Conservation (phyloP, 2,113 vertebrate genomes). For the Stigmatopora argus region DNA sequence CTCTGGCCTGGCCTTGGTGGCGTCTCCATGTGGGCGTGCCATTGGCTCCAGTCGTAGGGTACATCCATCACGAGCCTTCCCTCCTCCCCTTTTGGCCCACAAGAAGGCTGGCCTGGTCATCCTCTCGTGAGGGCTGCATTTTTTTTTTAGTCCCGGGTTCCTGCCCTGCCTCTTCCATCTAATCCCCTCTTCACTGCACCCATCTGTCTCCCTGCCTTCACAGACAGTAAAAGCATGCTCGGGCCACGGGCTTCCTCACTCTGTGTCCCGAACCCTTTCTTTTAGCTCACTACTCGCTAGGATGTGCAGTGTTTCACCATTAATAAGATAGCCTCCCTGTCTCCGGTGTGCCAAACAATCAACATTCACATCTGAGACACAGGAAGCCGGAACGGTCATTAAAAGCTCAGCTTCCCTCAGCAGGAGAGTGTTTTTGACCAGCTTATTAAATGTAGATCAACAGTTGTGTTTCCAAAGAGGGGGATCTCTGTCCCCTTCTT, state of each 20-base stretch:
- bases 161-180: constrained; percentile 52
- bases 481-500: constrained; percentile 40
- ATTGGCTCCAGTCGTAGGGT: constrained; percentile 43
- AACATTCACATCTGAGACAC: constrained; percentile 56
- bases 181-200: constrained; percentile 54
- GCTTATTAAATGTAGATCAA: constrained; percentile 69
- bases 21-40: constrained; percentile 52
- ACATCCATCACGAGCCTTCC: constrained; percentile 59
- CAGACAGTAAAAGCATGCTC: constrained; percentile 48
- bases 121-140: constrained; percentile 48
- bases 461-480: constrained; percentile 60
- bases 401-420: constrained; percentile 56
- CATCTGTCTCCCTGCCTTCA: constrained; percentile 56
- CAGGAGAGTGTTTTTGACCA: constrained; percentile 62
- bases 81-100: constrained; percentile 17
- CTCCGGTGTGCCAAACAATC: constrained; percentile 52
- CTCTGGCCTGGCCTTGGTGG: constrained; percentile 55
- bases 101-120: constrained; percentile 32
- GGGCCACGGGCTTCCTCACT: constrained; percentile 31
- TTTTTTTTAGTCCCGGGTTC: constrained; percentile 32
- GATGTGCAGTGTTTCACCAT: constrained; percentile 48
- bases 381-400: constrained; percentile 64
- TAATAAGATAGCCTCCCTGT: constrained; percentile 62
- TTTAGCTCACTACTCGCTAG: constrained; percentile 32
- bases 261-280: constrained; percentile 28